Evolutionary conservation across 2,888 invertebrate genomes (phyloP).

Genomic region (Antheraea yamamai): DNA sequence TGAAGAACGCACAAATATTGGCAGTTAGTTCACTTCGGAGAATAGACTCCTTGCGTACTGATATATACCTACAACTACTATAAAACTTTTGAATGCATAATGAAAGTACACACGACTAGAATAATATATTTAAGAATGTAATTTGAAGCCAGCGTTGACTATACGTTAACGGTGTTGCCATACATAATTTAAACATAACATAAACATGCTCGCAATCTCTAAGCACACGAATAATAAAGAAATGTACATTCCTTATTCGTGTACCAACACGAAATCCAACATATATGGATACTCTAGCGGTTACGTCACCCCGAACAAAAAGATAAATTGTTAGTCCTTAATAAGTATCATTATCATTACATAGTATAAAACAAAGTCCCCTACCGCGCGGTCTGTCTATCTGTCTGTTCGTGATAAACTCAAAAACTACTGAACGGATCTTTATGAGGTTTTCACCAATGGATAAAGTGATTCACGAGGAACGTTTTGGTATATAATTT

Average conservation of each 20-base stretch:
- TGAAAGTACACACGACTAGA: conserved; percentile 17
- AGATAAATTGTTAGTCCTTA: no score
- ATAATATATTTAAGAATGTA: conserved; percentile 15
- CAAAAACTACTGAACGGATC: no score
- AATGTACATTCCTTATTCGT: not conserved
- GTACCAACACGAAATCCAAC: no score
- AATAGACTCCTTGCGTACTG: conserved; percentile 14
- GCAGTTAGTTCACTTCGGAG: conserved; percentile 20
- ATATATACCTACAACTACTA: not conserved
- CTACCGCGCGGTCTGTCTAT: no score
- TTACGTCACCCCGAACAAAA: no score
- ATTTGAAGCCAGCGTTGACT: not conserved
- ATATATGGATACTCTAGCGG: no score
- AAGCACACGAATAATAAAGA: not conserved
- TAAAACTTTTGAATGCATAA: conserved; percentile 27
- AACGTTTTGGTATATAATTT: no score
- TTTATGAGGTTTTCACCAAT: no score
- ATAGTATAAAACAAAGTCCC: no score
- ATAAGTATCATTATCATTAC: no score
- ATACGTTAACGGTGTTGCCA: not conserved
- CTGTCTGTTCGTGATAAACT: no score
- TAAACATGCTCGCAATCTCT: not conserved
- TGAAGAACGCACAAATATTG: conserved; percentile 31
- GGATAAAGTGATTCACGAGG: no score
- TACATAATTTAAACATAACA: not conserved